Evolutionary conservation across 2,888 invertebrate species (phyloP), one percentile per base, ranked within the genome.

Genomic region (Biston betularia): DNA sequence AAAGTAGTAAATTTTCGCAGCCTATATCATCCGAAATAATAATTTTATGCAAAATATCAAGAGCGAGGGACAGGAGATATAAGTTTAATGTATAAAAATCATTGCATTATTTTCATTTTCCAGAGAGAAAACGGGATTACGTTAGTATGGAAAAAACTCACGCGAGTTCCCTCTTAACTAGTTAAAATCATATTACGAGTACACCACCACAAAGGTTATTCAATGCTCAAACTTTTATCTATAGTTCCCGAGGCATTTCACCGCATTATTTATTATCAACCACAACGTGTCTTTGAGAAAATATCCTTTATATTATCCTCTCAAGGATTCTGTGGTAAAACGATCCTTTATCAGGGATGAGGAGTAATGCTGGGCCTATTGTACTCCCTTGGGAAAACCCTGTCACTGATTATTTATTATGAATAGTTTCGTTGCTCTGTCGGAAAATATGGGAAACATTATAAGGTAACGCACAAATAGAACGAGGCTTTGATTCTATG

Each of bases 391-490:
- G 53, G 48, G 59, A 52, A 55, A 52, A 50, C 49, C 44, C 54
- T 33, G 59, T 12, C 46, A 45, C 54, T 64, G 52, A 65, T 65
- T 68, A 68, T 70, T 65, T 68, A 70, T 68, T 63, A 58, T 58
- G 58, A 65, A 68, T 68, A 65, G 70, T 63, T 63, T 53, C 34
- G 15, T 15, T 34, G 34, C n/a, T 56, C 33, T 38, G 35, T 15
- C 12, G 15, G 46, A 38, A 53, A 33, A 42, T 54, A 54, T 54
- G 54, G 42, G 42, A 15, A 42, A 42, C 14, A 38, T 53, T 54
- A 42, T 42, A 42, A 54, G 42, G 42, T 54, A n/a, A 33, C 11
- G 42, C 42, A 4, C 24, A 24, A 24, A 24, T 46, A 24, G 8
- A 7, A 24, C 15, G 8, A 14, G 24, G 3, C 24, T n/a, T 44